phyloP scores from a whole-genome alignment of 92 coral and sea anemone species.

The Epizoanthus stellaris region DNA sequence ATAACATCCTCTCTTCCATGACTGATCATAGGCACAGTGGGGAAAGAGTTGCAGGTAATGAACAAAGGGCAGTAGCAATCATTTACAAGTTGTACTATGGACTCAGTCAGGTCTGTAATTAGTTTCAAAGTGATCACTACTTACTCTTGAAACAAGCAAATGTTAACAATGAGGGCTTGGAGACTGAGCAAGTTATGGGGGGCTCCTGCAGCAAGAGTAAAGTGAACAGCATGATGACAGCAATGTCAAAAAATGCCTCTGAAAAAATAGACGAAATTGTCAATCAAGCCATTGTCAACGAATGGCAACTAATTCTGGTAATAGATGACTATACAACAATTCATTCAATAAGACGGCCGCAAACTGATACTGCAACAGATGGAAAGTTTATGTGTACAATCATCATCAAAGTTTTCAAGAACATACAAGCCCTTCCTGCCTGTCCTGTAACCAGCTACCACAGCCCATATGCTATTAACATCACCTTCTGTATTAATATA shows the following conservation, averaged over 20 bases:
- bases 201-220: slow-evolving; percentile 48
- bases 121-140: slow-evolving; percentile 55
- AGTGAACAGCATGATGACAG: slow-evolving; percentile 18
- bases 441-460: slow-evolving; percentile 22
- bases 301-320: slow-evolving; percentile 67
- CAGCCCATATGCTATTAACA: slow-evolving; percentile 4
- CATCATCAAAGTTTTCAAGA: slow-evolving; percentile 49
- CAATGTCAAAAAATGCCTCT: slow-evolving; percentile 7
- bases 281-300: slow-evolving; percentile 49
- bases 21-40: slow-evolving; percentile 33
- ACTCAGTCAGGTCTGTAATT: slow-evolving; percentile 61
- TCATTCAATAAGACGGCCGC: slow-evolving; percentile 52
- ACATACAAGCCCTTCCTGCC: slow-evolving; percentile 44
- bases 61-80: slow-evolving; percentile 44
- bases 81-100: slow-evolving; percentile 57
- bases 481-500: slow-evolving; percentile 17
- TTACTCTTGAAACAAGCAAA: slow-evolving; percentile 34
- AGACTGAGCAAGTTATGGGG: slow-evolving; percentile 48
- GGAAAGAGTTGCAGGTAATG: slow-evolving; percentile 15
- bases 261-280: slow-evolving; percentile 23
- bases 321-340: slow-evolving; percentile 67
- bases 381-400: slow-evolving; percentile 54
- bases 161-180: slow-evolving; percentile 52
- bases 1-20: slow-evolving; percentile 35
- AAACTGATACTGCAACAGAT: slow-evolving; percentile 26